phyloP scores from a whole-genome alignment of 2,888 invertebrate genomes.

The Campoplex nolae region DNA sequence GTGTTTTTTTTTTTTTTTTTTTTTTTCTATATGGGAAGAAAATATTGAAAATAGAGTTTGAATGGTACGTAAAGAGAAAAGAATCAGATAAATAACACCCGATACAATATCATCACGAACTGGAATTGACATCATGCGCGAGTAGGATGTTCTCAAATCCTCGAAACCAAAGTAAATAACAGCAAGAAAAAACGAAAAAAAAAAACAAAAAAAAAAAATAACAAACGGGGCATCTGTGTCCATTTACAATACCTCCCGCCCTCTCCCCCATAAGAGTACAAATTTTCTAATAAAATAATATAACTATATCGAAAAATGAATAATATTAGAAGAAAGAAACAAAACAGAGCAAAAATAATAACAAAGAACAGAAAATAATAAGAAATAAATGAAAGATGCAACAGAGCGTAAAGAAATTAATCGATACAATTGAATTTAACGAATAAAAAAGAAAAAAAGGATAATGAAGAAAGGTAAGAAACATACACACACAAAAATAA shows the following conservation, averaged over 20 bases:
- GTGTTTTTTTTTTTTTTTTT: not conserved
- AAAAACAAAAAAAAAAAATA: no score
- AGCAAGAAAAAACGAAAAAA: not conserved
- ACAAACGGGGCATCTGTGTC: slow-evolving; percentile 77
- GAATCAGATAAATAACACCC: slow-evolving; percentile 61
- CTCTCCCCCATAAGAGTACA: slow-evolving; percentile 82
- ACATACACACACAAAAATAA: slow-evolving; percentile 54
- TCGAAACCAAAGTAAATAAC: slow-evolving; percentile 62
- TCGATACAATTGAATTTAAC: slow-evolving; percentile 65
- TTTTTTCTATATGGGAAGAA: slow-evolving; percentile 13
- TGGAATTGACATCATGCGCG: slow-evolving; percentile 69
- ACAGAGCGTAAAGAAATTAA: slow-evolving; percentile 66
- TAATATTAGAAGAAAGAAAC: slow-evolving; percentile 72
- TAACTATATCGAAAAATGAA: slow-evolving; percentile 81
- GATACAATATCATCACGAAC: slow-evolving; percentile 69
- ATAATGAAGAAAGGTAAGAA: slow-evolving; percentile 43
- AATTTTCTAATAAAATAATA: slow-evolving; percentile 81
- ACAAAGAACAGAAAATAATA: slow-evolving; percentile 67
- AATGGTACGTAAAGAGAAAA: slow-evolving; percentile 30
- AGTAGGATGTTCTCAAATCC: slow-evolving; percentile 73
- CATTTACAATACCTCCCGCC: slow-evolving; percentile 74
- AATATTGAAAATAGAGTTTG: slow-evolving; percentile 21
- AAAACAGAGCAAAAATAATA: slow-evolving; percentile 62
- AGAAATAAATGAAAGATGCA: slow-evolving; percentile 64
- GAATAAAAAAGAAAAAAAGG: slow-evolving; percentile 63